Evolutionary conservation across 2,797 vertebrate species (phyloP), one percentile per base, ranked within the genome.

Genomic region (Epinephelus malabaricus): DNA sequence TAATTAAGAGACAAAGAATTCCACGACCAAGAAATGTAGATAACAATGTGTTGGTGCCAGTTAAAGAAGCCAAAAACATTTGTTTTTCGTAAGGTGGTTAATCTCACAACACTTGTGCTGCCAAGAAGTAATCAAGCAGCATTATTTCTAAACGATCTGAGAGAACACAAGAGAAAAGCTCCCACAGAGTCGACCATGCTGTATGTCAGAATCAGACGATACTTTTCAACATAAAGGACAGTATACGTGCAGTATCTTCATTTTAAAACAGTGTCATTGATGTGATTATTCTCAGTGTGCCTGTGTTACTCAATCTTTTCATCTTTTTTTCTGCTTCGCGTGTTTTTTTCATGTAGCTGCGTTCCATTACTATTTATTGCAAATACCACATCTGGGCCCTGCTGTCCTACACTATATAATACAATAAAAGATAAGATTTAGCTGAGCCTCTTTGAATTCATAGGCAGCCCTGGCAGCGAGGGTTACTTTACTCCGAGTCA

Each of bases 401-500:
- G 62, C 72, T 82, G 67, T 18, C 11, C 21, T 19, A 18, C 34
- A 46, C 47, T 46, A 18, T 69, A 59, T 40, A 64, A 83, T 25
- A 61, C 58, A 73, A 71, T 70, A 66, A 72, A 80, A 84, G 53
- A 85, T 72, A 60, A 9, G 76, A 86, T 82, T 78, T 13, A 54
- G 7, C 72, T 54, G 56, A 79, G 65, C 38, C 62, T 53, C 47
- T 85, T 49, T 62, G 59, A 70, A 78, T 83, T 86, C 70, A 75
- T 53, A 38, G 66, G 17, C 63, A 66, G 56, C 1, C 8, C 49
- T 18, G 69, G 58, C 61, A 70, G 73, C 45, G 27, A 60, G 27
- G 30, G 59, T 38, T 27, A 25, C 71, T 73, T 71, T 27, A 49
- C 50, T 45, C 30, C 34, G 53, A 63, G 47, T 19, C 77, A 76